Evolutionary conservation across 2,797 vertebrate genomes (phyloP), one percentile per base, ranked within the genome.

Genomic region (Arnoldichthys spilopterus): DNA sequence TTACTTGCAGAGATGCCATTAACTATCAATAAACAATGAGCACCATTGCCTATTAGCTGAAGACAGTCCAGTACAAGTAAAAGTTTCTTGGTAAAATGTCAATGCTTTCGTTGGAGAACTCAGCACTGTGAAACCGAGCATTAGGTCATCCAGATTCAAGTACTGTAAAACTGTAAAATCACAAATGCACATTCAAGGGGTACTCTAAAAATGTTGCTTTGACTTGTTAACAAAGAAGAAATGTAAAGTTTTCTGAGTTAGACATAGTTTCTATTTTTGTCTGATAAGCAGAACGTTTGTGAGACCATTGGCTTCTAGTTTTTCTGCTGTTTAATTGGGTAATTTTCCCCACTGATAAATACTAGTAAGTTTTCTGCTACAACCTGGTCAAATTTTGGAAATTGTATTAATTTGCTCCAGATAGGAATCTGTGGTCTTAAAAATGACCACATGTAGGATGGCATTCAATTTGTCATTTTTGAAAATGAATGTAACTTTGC

Each of bases 1-100:
- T 79, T 79, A 82, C 85, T 86, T 63, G 86, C 88, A 88, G 88
- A 91, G 90, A 92, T 91, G 90, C 90, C 90, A 91, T 93, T 91
- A 91, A 89, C 85, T 88, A 88, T 91, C 83, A 89, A 91, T 91
- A 92, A 92, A 93, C 91, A 90, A 77, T 66, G 63, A 34, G 64
- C 28, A 22, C 49, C 53, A 26, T 70, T 72, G 47, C 63, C 28
- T 73, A 73, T 81, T 64, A 73, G 72, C 71, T 62, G 66, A 45
- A 85, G 45, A 61, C 70, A 69, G 22, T 74, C 69, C 20, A 59
- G 61, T 51, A 58, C 37, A 58, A 61, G 64, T 67, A 15, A 30
- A 16, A 30, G n/a, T 71, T 82, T 68, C 34, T 24, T 26, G 8
- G 59, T 72, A 76, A 66, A 66, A 59, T 72, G 18, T 76, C 37